Evolutionary conservation across 2,113 vertebrate species (phyloP).

Genomic region (zebrafish (Danio rerio)): DNA sequence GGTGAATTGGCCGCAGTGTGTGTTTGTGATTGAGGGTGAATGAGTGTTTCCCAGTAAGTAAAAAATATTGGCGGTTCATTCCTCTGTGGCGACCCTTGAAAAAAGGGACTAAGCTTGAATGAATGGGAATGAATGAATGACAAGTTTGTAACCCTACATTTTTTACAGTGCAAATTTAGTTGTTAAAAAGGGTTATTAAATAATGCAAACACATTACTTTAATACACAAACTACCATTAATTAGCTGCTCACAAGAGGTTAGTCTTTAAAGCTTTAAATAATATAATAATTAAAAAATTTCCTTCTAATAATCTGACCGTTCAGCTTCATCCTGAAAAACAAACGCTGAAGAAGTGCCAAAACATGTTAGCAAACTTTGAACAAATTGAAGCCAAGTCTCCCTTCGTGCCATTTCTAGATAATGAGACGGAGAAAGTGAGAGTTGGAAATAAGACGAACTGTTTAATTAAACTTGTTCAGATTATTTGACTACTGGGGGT

Average conservation of each 20-base stretch:
- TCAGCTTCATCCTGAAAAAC: background rate
- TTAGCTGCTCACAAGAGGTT: background rate
- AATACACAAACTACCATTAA: background rate
- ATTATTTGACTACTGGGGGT: slow-evolving; percentile 22
- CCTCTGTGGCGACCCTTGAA: too few relatives aligned
- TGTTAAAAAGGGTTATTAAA: background rate
- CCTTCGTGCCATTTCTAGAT: background rate
- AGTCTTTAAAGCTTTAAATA: background rate
- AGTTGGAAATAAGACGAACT: background rate
- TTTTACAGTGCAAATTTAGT: too few relatives aligned
- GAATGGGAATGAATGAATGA: too few relatives aligned
- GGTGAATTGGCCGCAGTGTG: too few relatives aligned
- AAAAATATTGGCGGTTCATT: too few relatives aligned
- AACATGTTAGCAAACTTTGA: background rate
- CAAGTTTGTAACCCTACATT: too few relatives aligned
- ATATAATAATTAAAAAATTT: too few relatives aligned
- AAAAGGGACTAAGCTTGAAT: too few relatives aligned
- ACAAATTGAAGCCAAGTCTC: background rate
- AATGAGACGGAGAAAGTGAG: background rate
- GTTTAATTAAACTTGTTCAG: slow-evolving; percentile 30
- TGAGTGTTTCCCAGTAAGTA: too few relatives aligned
- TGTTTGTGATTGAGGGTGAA: too few relatives aligned
- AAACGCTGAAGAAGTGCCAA: background rate
- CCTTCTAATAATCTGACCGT: background rate
- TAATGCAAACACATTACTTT: background rate